Base-by-base conservation (phyloP, 2,797 vertebrate species). In the Girardinus metallicus region DNA sequence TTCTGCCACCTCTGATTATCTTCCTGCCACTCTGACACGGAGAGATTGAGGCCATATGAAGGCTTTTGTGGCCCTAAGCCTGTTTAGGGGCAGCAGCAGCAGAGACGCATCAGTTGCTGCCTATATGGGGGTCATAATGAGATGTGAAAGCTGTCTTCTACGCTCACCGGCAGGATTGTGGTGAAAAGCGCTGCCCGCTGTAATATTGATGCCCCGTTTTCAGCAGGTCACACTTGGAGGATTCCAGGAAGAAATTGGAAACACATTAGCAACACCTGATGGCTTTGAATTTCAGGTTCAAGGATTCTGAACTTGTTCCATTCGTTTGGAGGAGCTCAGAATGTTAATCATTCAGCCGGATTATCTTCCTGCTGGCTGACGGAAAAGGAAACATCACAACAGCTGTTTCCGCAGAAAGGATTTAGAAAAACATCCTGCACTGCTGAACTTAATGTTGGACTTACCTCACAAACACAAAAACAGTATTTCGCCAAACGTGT, bases 81-180 rank as follows among this genome's bases (percentile, higher is more conserved):
- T 92, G 91, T 93, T 93, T 93, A 91, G 89, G 90, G 91, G 86
- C 91, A 91, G 80, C 84, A 89, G 89, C 87, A 87, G 74, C 86
- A 86, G 86, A 84, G 88, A 90, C 77, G 85, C 71, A 77, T 86
- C 87, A 82, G 79, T 84, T 74, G 80, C 85, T 93, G 91, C 89
- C 92, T 94, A 91, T 88, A 90, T 93, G 82, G 85, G 53, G 91
- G 91, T 94, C 90, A 92, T 93, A 93, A 94, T 94, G 93, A 94
- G 88, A 94, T 94, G 94, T 94, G 94, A 94, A 94, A 92, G 94
- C 94, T 94, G 94, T 93, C 93, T 93, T 92, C 90, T 94, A 91
- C 77, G 92, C 94, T 94, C 90, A 92, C 89, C 85, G 91, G 91
- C 93, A 92, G 92, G 89, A 94, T 87, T 87, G 89, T 92, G 80